phyloP scores from a whole-genome alignment of 1,140 invertebrate species.

The Grapholita molesta region DNA sequence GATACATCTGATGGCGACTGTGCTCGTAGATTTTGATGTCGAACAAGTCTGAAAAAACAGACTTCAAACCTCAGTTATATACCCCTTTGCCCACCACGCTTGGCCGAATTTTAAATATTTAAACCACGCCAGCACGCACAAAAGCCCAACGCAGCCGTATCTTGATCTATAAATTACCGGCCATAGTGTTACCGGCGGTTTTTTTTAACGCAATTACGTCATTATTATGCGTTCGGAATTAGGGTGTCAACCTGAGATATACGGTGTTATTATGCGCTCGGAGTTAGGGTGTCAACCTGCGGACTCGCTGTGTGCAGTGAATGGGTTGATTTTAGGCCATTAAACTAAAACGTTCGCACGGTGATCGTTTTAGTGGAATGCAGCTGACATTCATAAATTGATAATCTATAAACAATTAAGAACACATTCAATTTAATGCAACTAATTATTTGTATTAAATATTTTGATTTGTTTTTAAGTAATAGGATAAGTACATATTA shows the following conservation, averaged over 20 bases:
- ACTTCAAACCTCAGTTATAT: background rate
- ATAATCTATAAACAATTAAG: too few species aligned
- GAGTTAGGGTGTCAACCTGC: background rate
- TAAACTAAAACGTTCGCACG: too few species aligned
- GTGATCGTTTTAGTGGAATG: too few species aligned
- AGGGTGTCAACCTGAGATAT: conserved; percentile 12
- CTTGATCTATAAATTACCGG: conserved; percentile 13
- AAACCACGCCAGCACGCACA: background rate
- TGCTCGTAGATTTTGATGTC: too few species aligned
- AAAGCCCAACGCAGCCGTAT: background rate
- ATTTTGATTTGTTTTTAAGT: too few species aligned
- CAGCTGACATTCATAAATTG: too few species aligned
- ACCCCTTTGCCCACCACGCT: background rate
- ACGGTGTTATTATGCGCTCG: background rate
- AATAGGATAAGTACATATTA: too few species aligned
- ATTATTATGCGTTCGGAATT: background rate
- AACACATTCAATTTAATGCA: too few species aligned
- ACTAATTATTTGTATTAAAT: too few species aligned
- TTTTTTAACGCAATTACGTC: background rate
- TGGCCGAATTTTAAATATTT: background rate
- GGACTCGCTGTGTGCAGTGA: background rate
- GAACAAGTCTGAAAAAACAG: too few species aligned
- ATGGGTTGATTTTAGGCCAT: background rate
- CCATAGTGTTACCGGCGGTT: background rate
- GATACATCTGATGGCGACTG: too few species aligned